A percentile compares a stretch with the other conserved stretches of the same genome.
phyloP scores from a whole-genome alignment of 2,797 vertebrate genomes.

The Phataginus tricuspis region DNA sequence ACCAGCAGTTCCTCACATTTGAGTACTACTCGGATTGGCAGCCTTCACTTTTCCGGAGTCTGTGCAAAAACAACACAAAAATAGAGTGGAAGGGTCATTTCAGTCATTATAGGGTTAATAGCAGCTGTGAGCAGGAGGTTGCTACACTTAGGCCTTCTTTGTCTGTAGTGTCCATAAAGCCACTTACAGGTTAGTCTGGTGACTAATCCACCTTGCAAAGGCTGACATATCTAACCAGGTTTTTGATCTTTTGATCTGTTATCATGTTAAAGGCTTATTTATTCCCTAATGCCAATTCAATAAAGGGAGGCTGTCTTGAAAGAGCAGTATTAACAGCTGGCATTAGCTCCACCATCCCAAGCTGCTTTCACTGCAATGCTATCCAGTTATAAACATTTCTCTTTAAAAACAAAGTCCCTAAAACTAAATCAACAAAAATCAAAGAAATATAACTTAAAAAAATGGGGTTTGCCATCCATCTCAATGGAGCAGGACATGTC shows the following conservation, averaged over 20 bases:
- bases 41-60: slow-evolving; percentile 92
- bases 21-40: slow-evolving; percentile 93
- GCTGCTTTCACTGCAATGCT: slow-evolving; percentile 87
- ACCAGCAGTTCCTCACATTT: slow-evolving; percentile 92
- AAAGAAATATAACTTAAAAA: slow-evolving; percentile 86
- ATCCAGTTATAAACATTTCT: slow-evolving; percentile 87
- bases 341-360: slow-evolving; percentile 86
- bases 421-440: slow-evolving; percentile 66
- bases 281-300: slow-evolving; percentile 80
- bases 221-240: slow-evolving; percentile 74
- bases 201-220: slow-evolving; percentile 84
- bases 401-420: slow-evolving; percentile 72
- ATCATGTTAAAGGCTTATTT: slow-evolving; percentile 75
- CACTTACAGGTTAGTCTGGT: slow-evolving; percentile 78
- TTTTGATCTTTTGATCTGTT: slow-evolving; percentile 66
- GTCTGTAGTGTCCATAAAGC: slow-evolving; percentile 84
- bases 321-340: slow-evolving; percentile 85
- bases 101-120: slow-evolving; percentile 90
- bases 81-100: slow-evolving; percentile 86
- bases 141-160: slow-evolving; percentile 85
- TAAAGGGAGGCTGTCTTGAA: slow-evolving; percentile 83
- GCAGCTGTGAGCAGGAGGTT: slow-evolving; percentile 88
- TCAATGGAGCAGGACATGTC: slow-evolving; percentile 69
- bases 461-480: slow-evolving; percentile 80
- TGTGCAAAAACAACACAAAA: slow-evolving; percentile 91